These are phyloP conservation scores for Cataglyphis hispanica DNA, from an alignment of 1,140 invertebrate species.

Conservation along the genomic window DNA sequence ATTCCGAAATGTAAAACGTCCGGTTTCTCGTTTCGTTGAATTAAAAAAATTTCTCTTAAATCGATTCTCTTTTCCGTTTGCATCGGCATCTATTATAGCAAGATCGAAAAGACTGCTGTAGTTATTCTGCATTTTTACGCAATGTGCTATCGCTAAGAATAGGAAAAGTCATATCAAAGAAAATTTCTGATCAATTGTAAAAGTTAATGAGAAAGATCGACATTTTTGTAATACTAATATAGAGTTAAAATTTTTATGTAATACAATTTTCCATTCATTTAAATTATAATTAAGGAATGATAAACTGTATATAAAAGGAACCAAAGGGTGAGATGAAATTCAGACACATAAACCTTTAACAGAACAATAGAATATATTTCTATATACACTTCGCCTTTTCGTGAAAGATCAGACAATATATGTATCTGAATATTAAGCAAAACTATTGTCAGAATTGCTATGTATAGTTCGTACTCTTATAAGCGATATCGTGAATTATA, in stretches of 20 bases:
- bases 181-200: background rate
- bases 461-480: conserved; percentile 5
- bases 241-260: background rate
- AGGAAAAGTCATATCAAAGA: background rate
- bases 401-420: conserved; percentile 45
- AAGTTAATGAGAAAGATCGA: background rate
- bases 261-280: background rate
- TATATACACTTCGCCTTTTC: conserved; percentile 26
- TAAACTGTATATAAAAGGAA: conserved; percentile 21
- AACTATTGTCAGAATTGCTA: conserved; percentile 2
- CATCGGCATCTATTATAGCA: background rate
- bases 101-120: background rate
- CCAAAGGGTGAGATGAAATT: conserved; percentile 10
- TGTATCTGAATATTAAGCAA: conserved; percentile 17
- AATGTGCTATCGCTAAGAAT: background rate
- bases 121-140: background rate
- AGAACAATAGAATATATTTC: conserved; percentile 45
- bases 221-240: background rate
- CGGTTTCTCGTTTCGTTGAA: conserved; percentile 15
- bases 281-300: background rate
- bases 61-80: too few species aligned
- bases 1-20: conserved; percentile 2
- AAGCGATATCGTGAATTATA: conserved; percentile 15
- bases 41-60: background rate
- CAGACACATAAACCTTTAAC: conserved; percentile 24